phyloP scores from a whole-genome alignment of 2,113 vertebrate genomes.

The Catharus bicknelli region DNA sequence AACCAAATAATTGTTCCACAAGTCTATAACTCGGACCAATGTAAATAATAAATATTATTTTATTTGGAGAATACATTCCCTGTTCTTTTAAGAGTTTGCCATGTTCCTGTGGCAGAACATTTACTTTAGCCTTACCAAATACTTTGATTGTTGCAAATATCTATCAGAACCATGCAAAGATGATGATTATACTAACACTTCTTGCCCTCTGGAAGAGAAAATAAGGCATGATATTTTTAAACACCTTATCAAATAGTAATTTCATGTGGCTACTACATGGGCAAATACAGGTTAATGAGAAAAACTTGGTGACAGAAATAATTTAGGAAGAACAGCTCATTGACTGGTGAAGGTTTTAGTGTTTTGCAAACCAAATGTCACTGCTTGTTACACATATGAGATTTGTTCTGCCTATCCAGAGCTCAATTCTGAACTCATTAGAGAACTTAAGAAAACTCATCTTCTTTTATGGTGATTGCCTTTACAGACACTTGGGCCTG shows the following conservation, averaged over 20 bases:
- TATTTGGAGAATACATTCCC: neutral
- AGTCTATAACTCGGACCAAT: neutral
- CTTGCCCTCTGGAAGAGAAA: neutral
- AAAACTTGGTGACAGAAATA: neutral
- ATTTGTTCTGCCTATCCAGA: neutral
- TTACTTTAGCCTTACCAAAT: neutral
- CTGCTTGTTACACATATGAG: neutral
- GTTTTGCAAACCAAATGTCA: neutral
- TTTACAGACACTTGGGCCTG: neutral
- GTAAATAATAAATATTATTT: neutral
- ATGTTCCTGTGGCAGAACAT: neutral
- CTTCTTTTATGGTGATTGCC: neutral
- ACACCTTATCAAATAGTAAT: neutral
- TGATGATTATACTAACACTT: neutral
- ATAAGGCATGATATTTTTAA: neutral
- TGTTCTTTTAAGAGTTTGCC: neutral
- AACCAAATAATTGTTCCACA: neutral
- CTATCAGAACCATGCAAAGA: neutral
- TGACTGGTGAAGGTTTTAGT: neutral
- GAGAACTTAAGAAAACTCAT: neutral
- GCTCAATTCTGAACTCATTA: neutral
- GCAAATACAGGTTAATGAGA: neutral
- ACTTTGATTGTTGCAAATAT: neutral
- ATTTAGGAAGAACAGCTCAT: neutral
- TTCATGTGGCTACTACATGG: neutral